A percentile compares a stretch with the other conserved stretches of the same genome.
phyloP scores from a whole-genome alignment of 2,797 vertebrate genomes.

The Odontamblyopus rebecca region DNA sequence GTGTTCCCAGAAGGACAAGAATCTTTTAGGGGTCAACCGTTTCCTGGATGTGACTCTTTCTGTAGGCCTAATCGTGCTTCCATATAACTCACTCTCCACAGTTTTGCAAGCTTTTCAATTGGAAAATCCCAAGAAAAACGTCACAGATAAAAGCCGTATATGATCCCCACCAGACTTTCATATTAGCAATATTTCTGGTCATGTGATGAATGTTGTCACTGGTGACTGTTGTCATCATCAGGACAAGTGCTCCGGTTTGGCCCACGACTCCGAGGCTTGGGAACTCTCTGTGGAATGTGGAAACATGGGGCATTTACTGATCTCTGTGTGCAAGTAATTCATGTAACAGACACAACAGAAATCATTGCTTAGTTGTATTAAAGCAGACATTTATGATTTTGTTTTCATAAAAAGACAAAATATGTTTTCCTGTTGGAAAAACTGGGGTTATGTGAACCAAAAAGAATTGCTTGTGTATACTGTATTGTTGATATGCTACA shows the following conservation, averaged over 20 bases:
- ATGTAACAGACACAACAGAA: slow-evolving; percentile 15
- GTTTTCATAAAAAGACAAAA: background rate
- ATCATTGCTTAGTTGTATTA: background rate
- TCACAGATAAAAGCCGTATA: background rate
- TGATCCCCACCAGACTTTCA: background rate
- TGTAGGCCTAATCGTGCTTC: background rate
- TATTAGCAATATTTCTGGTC: background rate
- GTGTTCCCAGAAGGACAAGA: background rate
- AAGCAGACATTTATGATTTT: slow-evolving; percentile 6
- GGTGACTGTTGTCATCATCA: background rate
- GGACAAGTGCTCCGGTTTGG: slow-evolving; percentile 29
- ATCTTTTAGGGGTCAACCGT: background rate
- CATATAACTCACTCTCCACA: background rate
- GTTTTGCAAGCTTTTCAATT: background rate
- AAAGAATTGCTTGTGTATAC: slow-evolving; percentile 6
- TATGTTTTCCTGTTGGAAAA: background rate
- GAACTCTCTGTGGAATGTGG: slow-evolving; percentile 17
- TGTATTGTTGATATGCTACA: background rate
- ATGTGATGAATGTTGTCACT: background rate
- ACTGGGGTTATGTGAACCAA: slow-evolving; percentile 16
- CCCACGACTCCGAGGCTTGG: slow-evolving; percentile 18
- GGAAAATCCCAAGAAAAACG: background rate
- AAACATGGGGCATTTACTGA: slow-evolving; percentile 47
- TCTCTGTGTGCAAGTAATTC: background rate
- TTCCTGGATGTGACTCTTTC: slow-evolving; percentile 5